Evolutionary conservation across 2,888 invertebrate genomes (phyloP).

Genomic region (Andrena bucephala): DNA sequence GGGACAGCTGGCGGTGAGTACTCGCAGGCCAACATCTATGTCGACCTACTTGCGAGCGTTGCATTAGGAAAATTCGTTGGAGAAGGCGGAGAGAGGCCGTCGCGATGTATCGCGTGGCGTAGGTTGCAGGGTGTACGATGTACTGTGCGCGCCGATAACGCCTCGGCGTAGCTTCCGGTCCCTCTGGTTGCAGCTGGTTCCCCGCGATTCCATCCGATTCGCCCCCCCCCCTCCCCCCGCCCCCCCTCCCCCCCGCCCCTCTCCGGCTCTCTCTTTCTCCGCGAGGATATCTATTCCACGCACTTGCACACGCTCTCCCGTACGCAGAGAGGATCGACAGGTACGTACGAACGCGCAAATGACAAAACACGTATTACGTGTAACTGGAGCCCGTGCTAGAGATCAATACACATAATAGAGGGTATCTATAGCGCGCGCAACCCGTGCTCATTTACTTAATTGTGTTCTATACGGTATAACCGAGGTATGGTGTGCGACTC

Average conservation of each 20-base stretch:
- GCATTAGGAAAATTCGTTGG: conserved; percentile 56
- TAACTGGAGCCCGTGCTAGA: conserved; percentile 82
- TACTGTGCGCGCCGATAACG: conserved; percentile 4
- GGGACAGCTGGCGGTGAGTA: background rate
- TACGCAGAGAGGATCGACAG: conserved; percentile 61
- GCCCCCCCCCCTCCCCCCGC: background rate
- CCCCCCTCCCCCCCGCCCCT: background rate
- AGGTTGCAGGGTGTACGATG: background rate
- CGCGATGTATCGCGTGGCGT: background rate
- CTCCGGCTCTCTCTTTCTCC: conserved; percentile 36
- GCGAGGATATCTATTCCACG: conserved; percentile 63
- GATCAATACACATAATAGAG: conserved; percentile 85
- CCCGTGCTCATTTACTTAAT: conserved; percentile 85
- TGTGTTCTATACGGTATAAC: conserved; percentile 83
- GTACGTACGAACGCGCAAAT: conserved; percentile 80
- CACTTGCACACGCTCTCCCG: conserved; percentile 60
- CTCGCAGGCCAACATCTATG: background rate
- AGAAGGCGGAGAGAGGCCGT: conserved; percentile 31
- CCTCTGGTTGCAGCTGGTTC: conserved; percentile 11
- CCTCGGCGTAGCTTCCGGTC: conserved; percentile 16
- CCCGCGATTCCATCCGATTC: conserved; percentile 32
- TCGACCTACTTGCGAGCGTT: conserved; percentile 23
- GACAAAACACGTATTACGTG: conserved; percentile 84
- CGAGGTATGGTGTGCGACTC: conserved; percentile 76
- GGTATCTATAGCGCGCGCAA: conserved; percentile 84